Evolutionary conservation across 1,140 invertebrate species (phyloP), one percentile per base, ranked within the genome.

Genomic region (Prorops nasuta): DNA sequence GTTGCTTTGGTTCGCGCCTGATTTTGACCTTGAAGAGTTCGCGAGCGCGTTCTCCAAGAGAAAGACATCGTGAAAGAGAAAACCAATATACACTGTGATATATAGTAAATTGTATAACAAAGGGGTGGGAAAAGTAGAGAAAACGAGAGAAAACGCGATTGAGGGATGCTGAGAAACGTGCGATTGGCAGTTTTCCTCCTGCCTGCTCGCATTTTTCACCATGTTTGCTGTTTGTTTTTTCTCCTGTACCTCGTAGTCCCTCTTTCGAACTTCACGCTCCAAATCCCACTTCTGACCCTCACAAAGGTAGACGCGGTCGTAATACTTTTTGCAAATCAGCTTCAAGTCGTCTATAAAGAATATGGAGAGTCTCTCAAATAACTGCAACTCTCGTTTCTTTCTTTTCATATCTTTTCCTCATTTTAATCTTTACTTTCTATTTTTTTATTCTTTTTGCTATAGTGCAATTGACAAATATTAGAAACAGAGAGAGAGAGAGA

Each of bases 221-320:
- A 49, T 60, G 49, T 28, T 45, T 35, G 44, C 32, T 14, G 22
- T 6, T 38, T 18, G 14, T 38, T 32, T n/a, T 38, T 43, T 34
- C 10, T 24, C 49, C 48, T 71, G 85, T 91, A 96, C 93, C 92
- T 97, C 94, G 82, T 89, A 93, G 84, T 97, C 94, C 86, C 92
- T 94, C 85, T 93, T 94, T 83, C 91, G 87, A 82, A 98, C 93
- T 88, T 96, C 92, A 84, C 92, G 89, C 89, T 98, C 95, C 89
- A 98, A 94, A 90, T 98, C 95, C 89, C 94, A 98, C 86, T 97
- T 96, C 83, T 96, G 93, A 84, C 92, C 90, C 85, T 98, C 95
- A 84, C 95, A 93, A 82, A 90, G 83, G 85, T 88, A 89, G 84
- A 97, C 88, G 82, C 91, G 91, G 79, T 91, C 87, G 87, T 92